Evolutionary conservation across 2,888 invertebrate species (phyloP), one percentile per base, ranked within the genome.

Genomic region (Drosophila multiciliata): DNA sequence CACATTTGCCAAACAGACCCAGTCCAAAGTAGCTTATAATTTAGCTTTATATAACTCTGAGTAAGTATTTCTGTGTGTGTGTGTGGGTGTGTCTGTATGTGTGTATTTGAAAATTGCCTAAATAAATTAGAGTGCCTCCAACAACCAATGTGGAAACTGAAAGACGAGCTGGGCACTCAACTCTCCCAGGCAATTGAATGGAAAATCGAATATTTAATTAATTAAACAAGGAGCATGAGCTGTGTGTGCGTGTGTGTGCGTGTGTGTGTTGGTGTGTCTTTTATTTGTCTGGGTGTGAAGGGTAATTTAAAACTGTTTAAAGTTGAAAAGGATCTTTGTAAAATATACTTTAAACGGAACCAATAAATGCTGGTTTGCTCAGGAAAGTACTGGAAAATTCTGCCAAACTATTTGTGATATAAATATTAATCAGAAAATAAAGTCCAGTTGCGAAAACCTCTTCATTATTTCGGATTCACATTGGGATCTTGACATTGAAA

Each of bases 181-280:
- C 32, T 55, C 9, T 42, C 49, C 49, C 45, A 33, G 42, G 26
- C 65, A 66, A 75, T 70, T 74, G 38, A 74, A 74, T 74, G 74
- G 64, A 66, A 78, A 74, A 70, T 65, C 52, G 61, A 66, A 74
- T 74, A 74, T 74, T 55, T 70, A 66, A 74, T 78, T 78, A 78
- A 78, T 74, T 70, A 68, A 35, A 57, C 11, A 26, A 36, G 42
- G 9, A 42, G 50, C 45, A 23, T 11, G n/a, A 20, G 17, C 11
- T n/a, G 35, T 60, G 49, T 11, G 32, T 42, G 32, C 36, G 17
- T n/a, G 3, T 49, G 35, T 62, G 50, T 54, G 52, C 2, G 11
- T 11, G 12, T 36, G 12, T 15, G 45, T 42, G 26, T 29, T 45
- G 26, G 48, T 17, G 29, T 29, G 38, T n/a, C 7, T n/a, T 38